phyloP scores from a whole-genome alignment of 37 sponge, comb jelly and placozoan species.

The Spongilla lacustris region DNA sequence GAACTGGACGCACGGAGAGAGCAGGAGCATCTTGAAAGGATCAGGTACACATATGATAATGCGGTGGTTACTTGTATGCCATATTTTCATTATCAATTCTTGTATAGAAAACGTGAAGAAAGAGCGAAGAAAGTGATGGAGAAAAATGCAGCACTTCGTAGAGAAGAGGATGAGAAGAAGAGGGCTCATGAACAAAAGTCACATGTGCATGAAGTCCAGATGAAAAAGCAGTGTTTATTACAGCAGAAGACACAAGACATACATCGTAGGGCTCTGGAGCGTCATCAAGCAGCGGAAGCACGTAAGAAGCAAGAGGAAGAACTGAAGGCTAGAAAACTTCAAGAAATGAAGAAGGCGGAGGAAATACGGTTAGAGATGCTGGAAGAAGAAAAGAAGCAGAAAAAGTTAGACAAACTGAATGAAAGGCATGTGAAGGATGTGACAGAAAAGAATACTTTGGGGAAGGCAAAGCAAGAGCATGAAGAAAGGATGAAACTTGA shows the following conservation, averaged over 20 bases:
- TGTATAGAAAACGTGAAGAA: constrained; percentile 45
- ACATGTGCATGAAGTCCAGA: background rate
- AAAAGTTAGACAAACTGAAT: constrained; percentile 19
- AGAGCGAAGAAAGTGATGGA: constrained; percentile 24
- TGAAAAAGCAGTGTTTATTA: background rate
- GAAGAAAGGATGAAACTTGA: background rate
- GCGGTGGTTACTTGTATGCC: too few species aligned
- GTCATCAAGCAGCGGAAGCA: constrained; percentile 2
- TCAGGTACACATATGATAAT: background rate
- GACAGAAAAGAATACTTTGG: background rate
- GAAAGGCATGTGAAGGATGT: background rate
- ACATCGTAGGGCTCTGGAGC: background rate
- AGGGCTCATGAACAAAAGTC: background rate
- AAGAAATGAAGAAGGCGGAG: constrained; percentile 19
- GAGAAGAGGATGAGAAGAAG: constrained; percentile 42
- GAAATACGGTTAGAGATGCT: background rate
- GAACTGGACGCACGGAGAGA: constrained; percentile 35
- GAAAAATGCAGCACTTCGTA: constrained; percentile 27
- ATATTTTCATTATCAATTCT: too few species aligned
- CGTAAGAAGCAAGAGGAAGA: constrained; percentile 56
- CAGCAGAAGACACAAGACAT: constrained; percentile 10
- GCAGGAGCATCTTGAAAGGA: constrained; percentile 10
- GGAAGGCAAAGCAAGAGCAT: background rate
- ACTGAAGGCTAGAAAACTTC: constrained; percentile 24
- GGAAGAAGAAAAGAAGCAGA: constrained; percentile 14